phyloP scores from a whole-genome alignment of 1,140 invertebrate species.

The Apocrypta bakeri region DNA sequence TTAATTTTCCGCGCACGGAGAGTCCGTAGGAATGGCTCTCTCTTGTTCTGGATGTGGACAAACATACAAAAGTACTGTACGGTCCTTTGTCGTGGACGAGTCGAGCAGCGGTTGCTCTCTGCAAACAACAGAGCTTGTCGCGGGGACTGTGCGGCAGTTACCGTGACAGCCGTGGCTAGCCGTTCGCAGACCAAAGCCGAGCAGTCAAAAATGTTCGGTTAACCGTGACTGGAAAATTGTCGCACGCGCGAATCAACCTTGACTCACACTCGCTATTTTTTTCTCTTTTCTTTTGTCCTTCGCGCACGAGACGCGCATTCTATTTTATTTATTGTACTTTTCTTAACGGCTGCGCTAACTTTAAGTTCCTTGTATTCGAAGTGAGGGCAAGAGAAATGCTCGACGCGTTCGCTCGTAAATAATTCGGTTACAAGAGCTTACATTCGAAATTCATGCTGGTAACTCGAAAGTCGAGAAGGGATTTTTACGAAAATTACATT shows the following conservation, averaged over 20 bases:
- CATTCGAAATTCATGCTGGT: neutral
- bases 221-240: neutral
- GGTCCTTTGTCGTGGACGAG: neutral
- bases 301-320: neutral
- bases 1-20: neutral
- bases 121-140: neutral
- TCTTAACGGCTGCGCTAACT: neutral
- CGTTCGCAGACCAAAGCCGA: neutral
- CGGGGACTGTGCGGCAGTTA: neutral
- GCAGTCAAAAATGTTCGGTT: constrained; percentile 10
- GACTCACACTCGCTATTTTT: neutral
- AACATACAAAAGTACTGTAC: neutral
- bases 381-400: neutral
- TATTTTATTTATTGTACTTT: neutral
- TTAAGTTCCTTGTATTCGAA: too few relatives aligned
- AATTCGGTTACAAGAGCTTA: neutral
- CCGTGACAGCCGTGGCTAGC: neutral
- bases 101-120: neutral
- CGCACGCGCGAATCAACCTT: neutral
- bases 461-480: neutral
- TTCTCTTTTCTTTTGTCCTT: neutral
- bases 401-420: neutral
- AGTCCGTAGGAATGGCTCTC: neutral
- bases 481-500: neutral
- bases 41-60: neutral